Evolutionary conservation across 2,797 vertebrate genomes (phyloP), one percentile per base, ranked within the genome.

Genomic region (Pseudochromis fuscus): DNA sequence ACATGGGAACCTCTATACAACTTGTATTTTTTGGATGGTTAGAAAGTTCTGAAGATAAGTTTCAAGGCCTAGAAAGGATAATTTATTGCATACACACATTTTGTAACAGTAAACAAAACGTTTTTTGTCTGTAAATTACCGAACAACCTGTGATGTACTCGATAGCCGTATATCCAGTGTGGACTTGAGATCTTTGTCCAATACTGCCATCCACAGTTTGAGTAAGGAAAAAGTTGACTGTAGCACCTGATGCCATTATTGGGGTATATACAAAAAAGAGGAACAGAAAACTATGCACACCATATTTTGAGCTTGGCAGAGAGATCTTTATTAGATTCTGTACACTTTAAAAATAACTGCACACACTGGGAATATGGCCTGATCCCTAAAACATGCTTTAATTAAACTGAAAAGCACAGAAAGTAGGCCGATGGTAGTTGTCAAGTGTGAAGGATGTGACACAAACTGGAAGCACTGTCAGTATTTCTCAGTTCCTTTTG

Each of bases 321-420:
- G 30, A 70, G 6, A 37, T 24, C 40, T 92, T 92, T 91, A 91
- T 90, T 89, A 50, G n/a, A 62, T 64, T 44, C 74, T 69, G 38
- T 72, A 72, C 66, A 84, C 33, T 19, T 40, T 42, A 42, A 71
- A 67, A 59, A 40, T 37, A 21, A 66, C 8, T 13, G 40, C 44
- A 42, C 37, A 67, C 28, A 38, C 0, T 1, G 1, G 1, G 57
- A 57, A 67, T 10, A 58, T 18, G 24, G 27, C 33, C 3, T 21
- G 7, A 48, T 37, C 27, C 16, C 13, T 50, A 37, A 68, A 13
- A 67, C 40, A 19, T 10, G 31, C 23, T 42, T 64, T 16, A 31
- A 28, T n/a, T 37, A 24, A 16, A 28, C 23, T 40, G 57, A 59
- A 23, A 46, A 64, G 42, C 24, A 58, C 27, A 59, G 4, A 6